Conservation (phyloP, 2,797 vertebrate genomes). For the Fistularia commersonii region DNA sequence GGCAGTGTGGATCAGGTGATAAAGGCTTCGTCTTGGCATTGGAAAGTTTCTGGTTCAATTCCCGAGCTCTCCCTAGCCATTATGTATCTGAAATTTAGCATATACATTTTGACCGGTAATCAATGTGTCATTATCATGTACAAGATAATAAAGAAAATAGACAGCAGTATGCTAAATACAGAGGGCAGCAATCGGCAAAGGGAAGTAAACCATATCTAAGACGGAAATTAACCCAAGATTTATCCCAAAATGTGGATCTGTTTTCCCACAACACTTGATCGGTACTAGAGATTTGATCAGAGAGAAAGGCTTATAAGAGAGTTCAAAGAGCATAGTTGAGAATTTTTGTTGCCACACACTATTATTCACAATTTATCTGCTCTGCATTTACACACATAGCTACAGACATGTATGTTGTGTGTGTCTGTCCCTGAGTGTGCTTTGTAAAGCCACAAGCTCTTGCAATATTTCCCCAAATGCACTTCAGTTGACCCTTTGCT, state of each 20-base stretch:
- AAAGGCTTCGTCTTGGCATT: too few species aligned
- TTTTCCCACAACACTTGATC: slow-evolving; percentile 34
- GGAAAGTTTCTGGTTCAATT: too few species aligned
- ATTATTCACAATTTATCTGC: slow-evolving; percentile 4
- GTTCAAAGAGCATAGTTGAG: slow-evolving; percentile 27
- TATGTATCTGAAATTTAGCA: too few species aligned
- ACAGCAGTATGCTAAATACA: slow-evolving; percentile 5
- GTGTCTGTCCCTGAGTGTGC: slow-evolving; percentile 4
- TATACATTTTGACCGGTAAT: slow-evolving; percentile 8
- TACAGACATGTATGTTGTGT: background rate
- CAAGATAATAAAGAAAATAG: slow-evolving; percentile 7
- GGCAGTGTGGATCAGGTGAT: too few species aligned
- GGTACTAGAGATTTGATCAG: slow-evolving; percentile 23
- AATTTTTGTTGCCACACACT: slow-evolving; percentile 24
- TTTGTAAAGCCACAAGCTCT: slow-evolving; percentile 34
- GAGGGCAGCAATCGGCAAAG: slow-evolving; percentile 10
- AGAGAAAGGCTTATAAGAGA: slow-evolving; percentile 41
- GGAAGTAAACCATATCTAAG: slow-evolving; percentile 4
- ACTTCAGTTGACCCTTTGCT: slow-evolving; percentile 57
- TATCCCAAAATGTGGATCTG: slow-evolving; percentile 40
- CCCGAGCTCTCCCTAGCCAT: too few species aligned
- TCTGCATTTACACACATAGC: background rate
- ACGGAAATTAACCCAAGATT: slow-evolving; percentile 26
- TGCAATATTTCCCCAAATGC: slow-evolving; percentile 39
- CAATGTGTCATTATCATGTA: slow-evolving; percentile 14